A percentile compares a stretch with the other conserved stretches of the same genome.
These are phyloP conservation scores for Heptranchias perlo DNA, from an alignment of 2,113 vertebrate genomes.

Conservation along the genomic window DNA sequence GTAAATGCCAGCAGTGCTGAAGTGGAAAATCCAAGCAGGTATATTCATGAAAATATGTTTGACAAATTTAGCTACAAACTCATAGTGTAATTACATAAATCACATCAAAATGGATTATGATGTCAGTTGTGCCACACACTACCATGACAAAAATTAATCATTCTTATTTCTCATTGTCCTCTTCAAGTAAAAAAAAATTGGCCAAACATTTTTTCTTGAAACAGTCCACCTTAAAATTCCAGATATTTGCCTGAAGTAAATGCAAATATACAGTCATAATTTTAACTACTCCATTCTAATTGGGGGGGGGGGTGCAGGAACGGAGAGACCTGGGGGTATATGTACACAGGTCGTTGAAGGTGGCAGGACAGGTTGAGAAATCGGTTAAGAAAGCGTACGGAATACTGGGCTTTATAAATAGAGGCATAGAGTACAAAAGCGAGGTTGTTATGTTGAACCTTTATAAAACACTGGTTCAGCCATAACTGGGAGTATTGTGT, in stretches of 20 bases:
- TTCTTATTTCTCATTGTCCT: background rate
- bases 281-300: background rate
- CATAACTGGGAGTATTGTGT: too few relatives aligned
- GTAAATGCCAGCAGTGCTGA: background rate
- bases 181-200: background rate
- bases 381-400: too few relatives aligned
- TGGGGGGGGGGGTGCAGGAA: too few relatives aligned
- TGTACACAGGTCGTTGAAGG: too few relatives aligned
- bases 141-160: background rate
- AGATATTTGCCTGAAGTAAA: background rate
- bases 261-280: background rate
- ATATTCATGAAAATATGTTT: slow-evolving; percentile 2
- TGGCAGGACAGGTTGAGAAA: too few relatives aligned
- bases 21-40: background rate
- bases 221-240: background rate
- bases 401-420: too few relatives aligned
- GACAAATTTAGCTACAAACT: background rate
- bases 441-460: too few relatives aligned
- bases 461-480: too few relatives aligned
- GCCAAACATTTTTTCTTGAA: background rate
- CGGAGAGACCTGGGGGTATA: too few relatives aligned
- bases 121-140: background rate
- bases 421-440: too few relatives aligned
- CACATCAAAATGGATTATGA: too few relatives aligned
- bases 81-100: too few relatives aligned